phyloP scores from a whole-genome alignment of 2,113 vertebrate species.

The Poecile atricapillus region DNA sequence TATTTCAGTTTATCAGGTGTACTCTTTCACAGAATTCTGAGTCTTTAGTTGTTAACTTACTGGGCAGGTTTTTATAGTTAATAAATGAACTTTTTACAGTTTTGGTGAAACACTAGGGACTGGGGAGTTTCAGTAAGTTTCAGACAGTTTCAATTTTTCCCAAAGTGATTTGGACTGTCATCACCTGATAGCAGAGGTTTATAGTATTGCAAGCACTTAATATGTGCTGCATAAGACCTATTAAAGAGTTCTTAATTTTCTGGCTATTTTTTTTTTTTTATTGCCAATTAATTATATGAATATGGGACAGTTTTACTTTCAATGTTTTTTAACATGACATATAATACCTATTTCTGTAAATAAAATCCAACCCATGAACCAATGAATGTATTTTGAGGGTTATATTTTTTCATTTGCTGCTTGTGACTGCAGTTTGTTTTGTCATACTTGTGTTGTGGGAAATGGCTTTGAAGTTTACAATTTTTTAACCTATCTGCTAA shows the following conservation, averaged over 20 bases:
- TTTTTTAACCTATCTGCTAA: neutral
- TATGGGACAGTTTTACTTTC: neutral
- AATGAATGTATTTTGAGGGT: neutral
- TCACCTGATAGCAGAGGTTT: neutral
- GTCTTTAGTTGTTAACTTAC: neutral
- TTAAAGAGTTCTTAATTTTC: neutral
- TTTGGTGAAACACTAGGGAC: neutral
- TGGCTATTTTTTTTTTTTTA: neutral
- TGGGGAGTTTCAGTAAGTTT: neutral
- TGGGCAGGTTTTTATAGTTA: neutral
- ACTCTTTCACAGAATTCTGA: neutral
- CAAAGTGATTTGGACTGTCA: neutral
- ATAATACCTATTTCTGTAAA: neutral
- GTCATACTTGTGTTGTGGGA: neutral
- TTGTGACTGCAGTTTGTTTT: neutral
- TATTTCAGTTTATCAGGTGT: neutral
- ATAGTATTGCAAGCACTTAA: neutral
- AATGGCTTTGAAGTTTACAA: neutral
- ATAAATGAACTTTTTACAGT: neutral
- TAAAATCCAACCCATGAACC: neutral
- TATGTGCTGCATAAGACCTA: neutral
- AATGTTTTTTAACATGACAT: neutral
- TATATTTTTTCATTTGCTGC: neutral
- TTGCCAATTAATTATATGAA: neutral
- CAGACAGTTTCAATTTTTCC: neutral